These are phyloP conservation scores for Parnassius mnemosyne DNA, from an alignment of 2,888 invertebrate genomes.

Conservation along the genomic window DNA sequence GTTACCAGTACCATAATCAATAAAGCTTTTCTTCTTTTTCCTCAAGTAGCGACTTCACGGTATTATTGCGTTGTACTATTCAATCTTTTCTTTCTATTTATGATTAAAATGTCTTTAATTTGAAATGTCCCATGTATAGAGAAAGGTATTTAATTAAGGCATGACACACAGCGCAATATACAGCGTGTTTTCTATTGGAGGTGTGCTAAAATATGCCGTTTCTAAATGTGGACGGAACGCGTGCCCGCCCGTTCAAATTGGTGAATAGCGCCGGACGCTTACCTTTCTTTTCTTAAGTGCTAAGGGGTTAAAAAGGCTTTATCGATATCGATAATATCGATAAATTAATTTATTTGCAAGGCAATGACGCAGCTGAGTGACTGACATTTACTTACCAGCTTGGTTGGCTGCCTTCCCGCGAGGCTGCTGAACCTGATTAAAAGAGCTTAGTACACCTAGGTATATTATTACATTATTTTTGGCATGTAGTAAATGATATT, in stretches of 20 bases:
- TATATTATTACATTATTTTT: too few species aligned
- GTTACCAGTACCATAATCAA: not conserved
- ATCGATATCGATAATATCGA: slow-evolving; percentile 46
- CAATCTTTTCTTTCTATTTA: slow-evolving; percentile 52
- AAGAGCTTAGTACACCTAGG: too few species aligned
- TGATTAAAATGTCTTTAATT: not conserved
- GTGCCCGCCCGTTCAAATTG: slow-evolving; percentile 79
- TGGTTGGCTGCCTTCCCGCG: too few species aligned
- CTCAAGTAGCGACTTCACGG: slow-evolving; percentile 61
- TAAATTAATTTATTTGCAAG: too few species aligned
- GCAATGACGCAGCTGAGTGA: too few species aligned
- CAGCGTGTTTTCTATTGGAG: slow-evolving; percentile 35
- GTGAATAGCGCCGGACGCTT: slow-evolving; percentile 76
- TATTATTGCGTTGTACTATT: slow-evolving; percentile 68
- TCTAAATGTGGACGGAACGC: slow-evolving; percentile 45
- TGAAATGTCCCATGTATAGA: slow-evolving; percentile 10
- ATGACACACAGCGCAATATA: slow-evolving; percentile 32
- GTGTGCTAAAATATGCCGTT: slow-evolving; percentile 39
- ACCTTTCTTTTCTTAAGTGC: slow-evolving; percentile 77
- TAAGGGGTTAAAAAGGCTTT: slow-evolving; percentile 51
- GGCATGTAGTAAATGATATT: too few species aligned
- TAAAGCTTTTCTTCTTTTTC: slow-evolving; percentile 52
- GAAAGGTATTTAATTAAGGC: slow-evolving; percentile 19
- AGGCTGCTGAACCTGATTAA: too few species aligned
- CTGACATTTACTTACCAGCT: too few species aligned